Conservation (phyloP, 2,113 vertebrate species). For the Psittacula cyanocephala region DNA sequence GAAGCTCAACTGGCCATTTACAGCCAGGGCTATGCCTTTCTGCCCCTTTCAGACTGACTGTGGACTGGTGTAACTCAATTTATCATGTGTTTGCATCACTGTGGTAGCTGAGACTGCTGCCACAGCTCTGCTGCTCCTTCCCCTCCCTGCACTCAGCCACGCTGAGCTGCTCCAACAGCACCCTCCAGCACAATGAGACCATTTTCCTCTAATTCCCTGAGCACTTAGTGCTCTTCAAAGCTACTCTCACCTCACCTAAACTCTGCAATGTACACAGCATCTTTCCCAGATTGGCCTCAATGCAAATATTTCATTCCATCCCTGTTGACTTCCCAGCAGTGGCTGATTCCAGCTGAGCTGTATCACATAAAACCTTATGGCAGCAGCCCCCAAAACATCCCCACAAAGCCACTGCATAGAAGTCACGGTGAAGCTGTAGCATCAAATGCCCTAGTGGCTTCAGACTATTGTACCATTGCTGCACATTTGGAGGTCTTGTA, state of each 20-base stretch:
- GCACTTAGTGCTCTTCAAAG: background rate
- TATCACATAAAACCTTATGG: background rate
- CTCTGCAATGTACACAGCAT: background rate
- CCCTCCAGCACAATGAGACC: rapidly evolving
- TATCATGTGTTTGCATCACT: background rate
- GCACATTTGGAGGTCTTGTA: background rate
- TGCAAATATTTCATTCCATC: background rate
- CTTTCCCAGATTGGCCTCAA: rapidly evolving
- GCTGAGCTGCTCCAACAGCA: background rate
- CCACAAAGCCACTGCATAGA: rapidly evolving
- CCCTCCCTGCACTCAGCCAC: rapidly evolving
- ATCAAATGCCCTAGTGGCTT: background rate
- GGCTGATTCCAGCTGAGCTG: background rate
- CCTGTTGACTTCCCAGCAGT: background rate
- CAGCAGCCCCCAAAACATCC: background rate
- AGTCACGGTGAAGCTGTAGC: background rate
- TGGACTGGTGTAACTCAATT: rapidly evolving
- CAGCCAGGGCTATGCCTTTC: background rate
- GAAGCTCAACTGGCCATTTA: background rate
- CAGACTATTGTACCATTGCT: background rate
- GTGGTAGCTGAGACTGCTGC: background rate
- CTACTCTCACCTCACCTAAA: background rate
- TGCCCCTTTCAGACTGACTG: background rate
- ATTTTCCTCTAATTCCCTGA: background rate
- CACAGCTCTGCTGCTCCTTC: background rate